These are phyloP conservation scores for Nothobranchius kuhntae DNA, from an alignment of 2,113 vertebrate species.

Conservation along the genomic window DNA sequence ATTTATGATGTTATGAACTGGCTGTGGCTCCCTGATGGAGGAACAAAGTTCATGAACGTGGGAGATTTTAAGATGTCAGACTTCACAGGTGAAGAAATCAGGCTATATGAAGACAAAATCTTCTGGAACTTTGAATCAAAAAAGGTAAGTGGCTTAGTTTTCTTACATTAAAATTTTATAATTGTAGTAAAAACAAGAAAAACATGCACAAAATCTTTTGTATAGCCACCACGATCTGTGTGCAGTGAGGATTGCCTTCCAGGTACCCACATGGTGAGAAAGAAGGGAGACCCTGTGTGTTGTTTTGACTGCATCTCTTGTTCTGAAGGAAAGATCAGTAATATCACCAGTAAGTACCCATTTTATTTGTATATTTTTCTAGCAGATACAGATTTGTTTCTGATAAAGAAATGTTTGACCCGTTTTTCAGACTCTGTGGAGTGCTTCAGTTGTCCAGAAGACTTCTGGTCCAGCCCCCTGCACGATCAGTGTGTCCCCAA, in stretches of 20 bases:
- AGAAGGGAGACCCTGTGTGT: conserved; percentile 75
- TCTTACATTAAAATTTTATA: not conserved
- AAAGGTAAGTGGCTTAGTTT: conserved; percentile 30
- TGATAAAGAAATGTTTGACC: not conserved
- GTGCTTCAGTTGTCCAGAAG: conserved; percentile 66
- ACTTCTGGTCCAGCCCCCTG: conserved; percentile 71
- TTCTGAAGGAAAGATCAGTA: conserved; percentile 78
- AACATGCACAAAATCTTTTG: not conserved
- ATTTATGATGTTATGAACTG: conserved; percentile 80
- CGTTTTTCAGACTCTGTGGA: conserved; percentile 27
- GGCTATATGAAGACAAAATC: conserved; percentile 59
- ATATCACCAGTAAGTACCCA: conserved; percentile 60
- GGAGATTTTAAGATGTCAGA: conserved; percentile 63
- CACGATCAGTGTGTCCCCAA: conserved; percentile 65
- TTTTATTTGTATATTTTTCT: not conserved
- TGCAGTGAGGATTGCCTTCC: conserved; percentile 78
- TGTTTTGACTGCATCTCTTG: conserved; percentile 83
- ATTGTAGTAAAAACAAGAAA: not conserved
- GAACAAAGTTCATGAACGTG: conserved; percentile 52
- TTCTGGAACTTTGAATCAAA: conserved; percentile 59
- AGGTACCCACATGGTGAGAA: conserved; percentile 73
- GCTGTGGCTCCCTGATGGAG: conserved; percentile 61
- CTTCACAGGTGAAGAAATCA: conserved; percentile 48
- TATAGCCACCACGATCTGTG: conserved; percentile 72
- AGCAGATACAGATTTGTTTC: not conserved